Base-by-base conservation (phyloP, 2,797 vertebrate genomes). In the Lacerta bilineata region DNA sequence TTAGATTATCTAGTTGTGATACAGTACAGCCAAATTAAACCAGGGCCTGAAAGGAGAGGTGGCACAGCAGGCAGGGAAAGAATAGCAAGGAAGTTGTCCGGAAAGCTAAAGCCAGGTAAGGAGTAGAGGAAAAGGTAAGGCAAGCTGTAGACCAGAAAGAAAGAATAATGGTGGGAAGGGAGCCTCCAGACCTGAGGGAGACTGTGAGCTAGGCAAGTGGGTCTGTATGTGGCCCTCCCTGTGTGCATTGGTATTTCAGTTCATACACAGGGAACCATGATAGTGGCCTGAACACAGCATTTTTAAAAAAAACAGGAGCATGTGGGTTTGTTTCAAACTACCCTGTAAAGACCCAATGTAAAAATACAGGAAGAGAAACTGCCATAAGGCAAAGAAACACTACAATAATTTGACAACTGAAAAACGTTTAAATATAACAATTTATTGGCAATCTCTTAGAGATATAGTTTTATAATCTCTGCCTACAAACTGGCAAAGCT, bases 391-490 rank as follows among this genome's bases (percentile, higher is more conserved):
- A 50, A 77, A 82, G 1, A 39, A 27, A 46, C n/a, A 78, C 10
- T 78, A 85, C 85, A 77, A 85, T 85, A 85, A 88, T 9, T 72
- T 72, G 79, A 88, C 83, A 89, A 17, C 69, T 88, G 68, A 86
- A 82, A 83, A 82, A 79, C 50, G 77, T 68, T 84, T 69, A 75
- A 87, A 79, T 69, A 29, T 15, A 50, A 41, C 25, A 69, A 82
- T 88, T 81, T 85, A 83, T 77, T 90, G 33, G 27, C 27, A 88
- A 76, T 71, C 66, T 85, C 46, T 85, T 85, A 78, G 83, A 77
- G 27, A 86, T 75, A 41, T 39, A 5, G 2, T 79, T 83, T 36
- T 71, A 80, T 64, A 39, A 72, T 25, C 5, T 80, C 43, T 80
- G 39, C 29, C 84, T 43, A 77, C 18, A 91, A 83, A 84, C 87